phyloP scores from a whole-genome alignment of 2,888 invertebrate genomes.

The Dioctria rufipes region DNA sequence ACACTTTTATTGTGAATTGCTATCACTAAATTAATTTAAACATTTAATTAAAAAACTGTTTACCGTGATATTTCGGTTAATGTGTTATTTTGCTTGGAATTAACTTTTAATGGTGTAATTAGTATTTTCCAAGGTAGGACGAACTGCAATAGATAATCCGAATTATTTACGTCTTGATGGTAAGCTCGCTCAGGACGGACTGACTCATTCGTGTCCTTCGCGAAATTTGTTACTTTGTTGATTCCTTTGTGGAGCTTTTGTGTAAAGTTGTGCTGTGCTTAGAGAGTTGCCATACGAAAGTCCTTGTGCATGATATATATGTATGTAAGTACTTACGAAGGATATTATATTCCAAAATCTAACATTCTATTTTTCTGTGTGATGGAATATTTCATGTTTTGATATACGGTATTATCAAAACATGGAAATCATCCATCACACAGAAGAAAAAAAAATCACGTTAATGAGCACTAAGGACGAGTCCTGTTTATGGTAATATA shows the following conservation, averaged over 20 bases:
- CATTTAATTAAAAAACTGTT: constrained; percentile 19
- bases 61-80: constrained; percentile 15
- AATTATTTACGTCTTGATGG: constrained; percentile 51
- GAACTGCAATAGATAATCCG: constrained; percentile 15
- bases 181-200: constrained; percentile 58
- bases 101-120: constrained; percentile 4
- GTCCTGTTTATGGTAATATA: too few species aligned
- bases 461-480: too few species aligned
- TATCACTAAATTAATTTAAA: constrained; percentile 26
- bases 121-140: constrained; percentile 18
- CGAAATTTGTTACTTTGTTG: constrained; percentile 38
- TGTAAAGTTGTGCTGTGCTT: neutral
- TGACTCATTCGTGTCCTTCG: constrained; percentile 43
- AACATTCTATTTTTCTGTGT: too few species aligned
- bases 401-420: too few species aligned
- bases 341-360: too few species aligned
- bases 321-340: too few species aligned
- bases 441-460: too few species aligned
- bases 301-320: too few species aligned
- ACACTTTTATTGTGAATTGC: neutral
- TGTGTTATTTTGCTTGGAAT: constrained; percentile 30
- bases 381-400: too few species aligned
- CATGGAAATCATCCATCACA: too few species aligned
- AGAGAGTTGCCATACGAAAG: constrained; percentile 19
- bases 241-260: constrained; percentile 26